Conservation (phyloP, 2,797 vertebrate genomes). For the Cyprinodon diabolis region DNA sequence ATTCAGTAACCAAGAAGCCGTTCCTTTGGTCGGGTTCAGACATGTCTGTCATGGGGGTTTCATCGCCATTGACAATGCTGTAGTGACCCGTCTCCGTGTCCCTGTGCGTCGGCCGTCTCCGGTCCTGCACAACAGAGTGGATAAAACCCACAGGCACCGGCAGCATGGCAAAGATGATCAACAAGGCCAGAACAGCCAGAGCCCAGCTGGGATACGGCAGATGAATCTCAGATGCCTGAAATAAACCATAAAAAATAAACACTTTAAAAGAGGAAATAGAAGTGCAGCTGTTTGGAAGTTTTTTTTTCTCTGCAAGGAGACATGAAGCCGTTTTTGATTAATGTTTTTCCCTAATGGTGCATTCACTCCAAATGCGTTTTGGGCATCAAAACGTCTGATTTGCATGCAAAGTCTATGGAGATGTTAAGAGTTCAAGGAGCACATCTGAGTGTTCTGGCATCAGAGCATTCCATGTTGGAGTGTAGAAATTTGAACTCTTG, state of each 20-base stretch:
- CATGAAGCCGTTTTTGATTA: no score
- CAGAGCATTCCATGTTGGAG: no score
- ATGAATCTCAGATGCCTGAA: slow-evolving; percentile 76
- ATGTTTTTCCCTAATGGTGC: no score
- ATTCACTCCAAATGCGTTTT: no score
- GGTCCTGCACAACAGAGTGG: slow-evolving; percentile 53
- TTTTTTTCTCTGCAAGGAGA: neutral
- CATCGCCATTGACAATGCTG: slow-evolving; percentile 63
- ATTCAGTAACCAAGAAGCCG: neutral
- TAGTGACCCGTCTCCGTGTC: slow-evolving; percentile 54
- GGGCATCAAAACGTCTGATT: no score
- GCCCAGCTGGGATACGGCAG: slow-evolving; percentile 82
- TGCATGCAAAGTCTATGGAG: no score
- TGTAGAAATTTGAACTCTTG: no score
- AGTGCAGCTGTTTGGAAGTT: no score
- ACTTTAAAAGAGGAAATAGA: neutral
- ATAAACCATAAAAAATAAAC: neutral
- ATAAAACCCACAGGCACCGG: slow-evolving; percentile 79
- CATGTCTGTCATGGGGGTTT: slow-evolving; percentile 62
- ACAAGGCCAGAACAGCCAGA: slow-evolving; percentile 62
- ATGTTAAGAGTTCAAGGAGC: no score
- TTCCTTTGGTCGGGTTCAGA: slow-evolving; percentile 41
- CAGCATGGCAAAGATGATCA: slow-evolving; percentile 79
- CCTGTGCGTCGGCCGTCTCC: slow-evolving; percentile 14
- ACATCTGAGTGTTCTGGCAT: no score